Evolutionary conservation across 1,140 invertebrate species (phyloP).

Genomic region (Eulimnadia texana): DNA sequence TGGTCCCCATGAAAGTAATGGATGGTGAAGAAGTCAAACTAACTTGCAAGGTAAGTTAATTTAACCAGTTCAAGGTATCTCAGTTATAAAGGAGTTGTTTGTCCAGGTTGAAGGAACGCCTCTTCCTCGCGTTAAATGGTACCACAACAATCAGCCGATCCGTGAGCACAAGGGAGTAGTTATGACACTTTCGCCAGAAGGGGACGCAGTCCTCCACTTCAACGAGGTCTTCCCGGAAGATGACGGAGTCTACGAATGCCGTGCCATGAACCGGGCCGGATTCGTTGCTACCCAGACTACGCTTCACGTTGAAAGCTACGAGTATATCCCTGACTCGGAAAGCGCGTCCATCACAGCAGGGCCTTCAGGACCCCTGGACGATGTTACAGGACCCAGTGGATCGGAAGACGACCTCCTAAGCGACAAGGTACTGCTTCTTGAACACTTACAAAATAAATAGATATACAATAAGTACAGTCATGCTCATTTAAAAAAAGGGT

Average conservation of each 20-base stretch:
- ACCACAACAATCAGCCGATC: constrained; percentile 52
- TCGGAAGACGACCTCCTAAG: constrained; percentile 65
- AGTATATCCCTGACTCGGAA: constrained; percentile 80
- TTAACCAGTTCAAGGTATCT: background rate
- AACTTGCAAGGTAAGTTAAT: constrained; percentile 43
- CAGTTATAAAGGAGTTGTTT: background rate
- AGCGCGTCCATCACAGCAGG: constrained; percentile 42
- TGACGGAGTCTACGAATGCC: constrained; percentile 68
- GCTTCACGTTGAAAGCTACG: constrained; percentile 74
- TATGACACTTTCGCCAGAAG: constrained; percentile 56
- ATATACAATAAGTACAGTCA: no score
- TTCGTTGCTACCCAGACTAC: constrained; percentile 62
- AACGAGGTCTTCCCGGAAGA: constrained; percentile 89
- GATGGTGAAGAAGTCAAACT: constrained; percentile 77
- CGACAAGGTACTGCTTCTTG: constrained; percentile 45
- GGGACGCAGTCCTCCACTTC: constrained; percentile 67
- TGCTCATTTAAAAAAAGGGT: no score
- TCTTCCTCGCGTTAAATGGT: constrained; percentile 66
- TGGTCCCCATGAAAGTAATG: constrained; percentile 67
- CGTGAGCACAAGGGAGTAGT: constrained; percentile 62
- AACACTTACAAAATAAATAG: background rate
- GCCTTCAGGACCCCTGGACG: constrained; percentile 23
- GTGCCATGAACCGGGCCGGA: constrained; percentile 67
- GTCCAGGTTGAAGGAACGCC: constrained; percentile 51
- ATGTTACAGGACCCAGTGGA: constrained; percentile 41